These are phyloP conservation scores for Todus mexicanus DNA, from an alignment of 2,797 vertebrate species.

Conservation along the genomic window DNA sequence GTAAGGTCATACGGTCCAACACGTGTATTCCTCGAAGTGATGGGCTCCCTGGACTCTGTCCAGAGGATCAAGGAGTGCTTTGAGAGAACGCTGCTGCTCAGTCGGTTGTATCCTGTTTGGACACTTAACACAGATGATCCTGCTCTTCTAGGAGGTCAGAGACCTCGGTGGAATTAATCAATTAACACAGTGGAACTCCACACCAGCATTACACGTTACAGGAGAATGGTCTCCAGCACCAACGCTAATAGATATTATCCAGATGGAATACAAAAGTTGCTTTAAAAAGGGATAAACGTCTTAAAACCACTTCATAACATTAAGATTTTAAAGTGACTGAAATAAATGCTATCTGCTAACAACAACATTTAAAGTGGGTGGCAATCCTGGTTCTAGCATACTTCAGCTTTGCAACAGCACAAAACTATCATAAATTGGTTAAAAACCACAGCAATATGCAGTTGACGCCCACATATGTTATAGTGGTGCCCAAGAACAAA, in stretches of 20 bases:
- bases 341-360: constrained; percentile 33
- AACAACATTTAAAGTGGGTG: constrained; percentile 40
- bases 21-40: constrained; percentile 13
- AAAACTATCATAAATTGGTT: constrained; percentile 57
- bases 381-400: constrained; percentile 34
- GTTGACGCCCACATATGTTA: constrained; percentile 43
- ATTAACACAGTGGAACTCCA: neutral
- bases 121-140: neutral
- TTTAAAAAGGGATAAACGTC: constrained; percentile 10
- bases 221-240: neutral
- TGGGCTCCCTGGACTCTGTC: constrained; percentile 1
- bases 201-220: rapidly evolving
- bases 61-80: constrained; percentile 2
- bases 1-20: neutral
- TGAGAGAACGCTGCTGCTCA: neutral
- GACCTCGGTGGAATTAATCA: neutral
- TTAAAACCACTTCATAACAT: neutral
- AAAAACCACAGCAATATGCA: constrained; percentile 18
- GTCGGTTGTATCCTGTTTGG: neutral
- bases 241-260: neutral
- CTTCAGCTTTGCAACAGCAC: constrained; percentile 40
- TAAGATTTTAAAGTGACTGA: constrained; percentile 27
- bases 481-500: constrained; percentile 48
- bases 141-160: neutral
- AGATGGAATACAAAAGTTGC: neutral